phyloP scores from a whole-genome alignment of 1,140 invertebrate species.

The Mactra quadrangularis region DNA sequence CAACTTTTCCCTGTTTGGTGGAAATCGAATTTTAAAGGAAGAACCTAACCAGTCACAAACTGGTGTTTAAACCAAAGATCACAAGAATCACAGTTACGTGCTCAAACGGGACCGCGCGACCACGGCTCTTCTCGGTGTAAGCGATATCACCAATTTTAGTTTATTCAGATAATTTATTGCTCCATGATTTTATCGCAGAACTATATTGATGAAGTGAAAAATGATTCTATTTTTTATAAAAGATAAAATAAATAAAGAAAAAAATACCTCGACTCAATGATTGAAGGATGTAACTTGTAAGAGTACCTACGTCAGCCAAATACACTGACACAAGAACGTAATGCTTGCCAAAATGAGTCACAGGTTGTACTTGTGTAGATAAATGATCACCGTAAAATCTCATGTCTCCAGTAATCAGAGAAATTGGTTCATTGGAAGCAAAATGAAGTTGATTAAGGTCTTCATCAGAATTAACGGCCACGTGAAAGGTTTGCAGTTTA shows the following conservation, averaged over 20 bases:
- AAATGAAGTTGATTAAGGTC: constrained; percentile 18
- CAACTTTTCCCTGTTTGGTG: too few relatives aligned
- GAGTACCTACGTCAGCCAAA: not conserved
- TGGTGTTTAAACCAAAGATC: too few relatives aligned
- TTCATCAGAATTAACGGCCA: not conserved
- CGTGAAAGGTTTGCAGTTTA: not conserved
- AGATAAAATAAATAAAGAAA: not conserved
- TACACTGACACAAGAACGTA: constrained; percentile 28
- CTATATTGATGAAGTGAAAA: too few relatives aligned
- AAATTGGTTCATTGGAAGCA: not conserved
- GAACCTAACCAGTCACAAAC: too few relatives aligned
- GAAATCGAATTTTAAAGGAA: too few relatives aligned
- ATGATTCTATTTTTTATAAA: too few relatives aligned
- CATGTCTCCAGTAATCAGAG: constrained; percentile 18
- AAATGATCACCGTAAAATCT: not conserved
- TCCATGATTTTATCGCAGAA: too few relatives aligned
- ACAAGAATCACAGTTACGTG: too few relatives aligned
- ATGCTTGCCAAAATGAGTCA: not conserved
- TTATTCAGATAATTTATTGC: too few relatives aligned
- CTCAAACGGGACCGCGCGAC: too few relatives aligned
- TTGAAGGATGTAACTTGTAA: constrained; percentile 35
- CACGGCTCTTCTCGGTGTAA: too few relatives aligned
- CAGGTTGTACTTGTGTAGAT: not conserved
- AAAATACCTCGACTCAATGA: not conserved
- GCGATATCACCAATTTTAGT: too few relatives aligned